phyloP scores from a whole-genome alignment of 2,888 invertebrate genomes.

The Oeneis ivallda region DNA sequence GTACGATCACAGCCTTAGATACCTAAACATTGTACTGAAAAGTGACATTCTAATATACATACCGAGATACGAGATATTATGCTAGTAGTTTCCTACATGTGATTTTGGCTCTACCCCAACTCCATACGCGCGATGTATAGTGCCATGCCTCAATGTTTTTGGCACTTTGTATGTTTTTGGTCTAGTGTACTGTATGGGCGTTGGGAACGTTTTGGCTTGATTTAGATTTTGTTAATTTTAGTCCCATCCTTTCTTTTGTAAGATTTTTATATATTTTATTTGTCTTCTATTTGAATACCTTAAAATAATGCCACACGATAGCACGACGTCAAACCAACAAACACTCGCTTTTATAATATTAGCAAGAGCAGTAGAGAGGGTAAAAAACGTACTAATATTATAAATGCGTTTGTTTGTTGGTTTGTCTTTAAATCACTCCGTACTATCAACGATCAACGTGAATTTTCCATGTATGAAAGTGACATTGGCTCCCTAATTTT shows the following conservation, averaged over 20 bases:
- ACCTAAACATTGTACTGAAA: neutral
- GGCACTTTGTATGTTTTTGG: constrained; percentile 14
- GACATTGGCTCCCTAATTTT: no score
- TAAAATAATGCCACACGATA: no score
- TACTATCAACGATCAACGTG: no score
- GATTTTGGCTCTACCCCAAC: constrained; percentile 23
- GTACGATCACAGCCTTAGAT: neutral
- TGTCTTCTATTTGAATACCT: no score
- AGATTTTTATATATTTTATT: no score
- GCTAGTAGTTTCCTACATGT: constrained; percentile 19
- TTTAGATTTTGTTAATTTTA: neutral
- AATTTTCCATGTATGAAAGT: no score
- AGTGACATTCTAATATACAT: constrained; percentile 14
- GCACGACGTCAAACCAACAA: no score
- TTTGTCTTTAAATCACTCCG: no score
- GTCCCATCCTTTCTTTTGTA: neutral
- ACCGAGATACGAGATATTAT: constrained; percentile 19
- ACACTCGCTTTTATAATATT: no score
- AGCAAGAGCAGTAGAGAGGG: no score
- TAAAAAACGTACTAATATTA: no score
- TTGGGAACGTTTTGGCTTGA: neutral
- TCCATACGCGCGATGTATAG: constrained; percentile 18
- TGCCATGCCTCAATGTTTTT: constrained; percentile 15
- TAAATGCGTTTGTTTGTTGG: no score
- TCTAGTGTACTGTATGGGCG: neutral